A percentile compares a stretch with the other conserved stretches of the same genome.
Conservation (phyloP, 2,797 vertebrate species). For the Rallus crepitans region DNA sequence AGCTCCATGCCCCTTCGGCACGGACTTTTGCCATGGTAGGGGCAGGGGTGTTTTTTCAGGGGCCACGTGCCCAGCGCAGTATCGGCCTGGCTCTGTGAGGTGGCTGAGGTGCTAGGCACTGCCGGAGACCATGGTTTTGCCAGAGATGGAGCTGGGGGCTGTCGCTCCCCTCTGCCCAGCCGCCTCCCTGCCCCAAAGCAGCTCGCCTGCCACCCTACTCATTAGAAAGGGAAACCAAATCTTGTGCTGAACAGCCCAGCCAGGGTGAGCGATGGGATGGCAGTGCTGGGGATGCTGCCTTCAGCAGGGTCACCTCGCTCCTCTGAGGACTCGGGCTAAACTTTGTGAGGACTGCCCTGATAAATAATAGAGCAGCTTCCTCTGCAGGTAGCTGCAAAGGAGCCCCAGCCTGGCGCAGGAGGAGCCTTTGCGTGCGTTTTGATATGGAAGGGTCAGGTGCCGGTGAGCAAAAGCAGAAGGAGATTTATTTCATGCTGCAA, state of each 20-base stretch:
- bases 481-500: neutral
- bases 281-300: neutral
- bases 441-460: neutral
- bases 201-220: fast-evolving
- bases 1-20: fast-evolving
- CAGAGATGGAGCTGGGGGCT: neutral
- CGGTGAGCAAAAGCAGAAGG: neutral
- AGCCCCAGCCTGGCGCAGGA: neutral
- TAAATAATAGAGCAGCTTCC: neutral
- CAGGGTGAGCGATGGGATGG: neutral
- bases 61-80: fast-evolving
- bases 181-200: neutral
- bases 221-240: neutral
- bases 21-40: neutral
- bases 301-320: fast-evolving
- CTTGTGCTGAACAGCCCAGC: fast-evolving
- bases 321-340: neutral
- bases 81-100: too few species aligned
- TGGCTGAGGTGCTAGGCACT: too few species aligned
- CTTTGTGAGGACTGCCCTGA: neutral
- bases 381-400: neutral
- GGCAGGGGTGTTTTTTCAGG: neutral
- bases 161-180: neutral
- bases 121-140: neutral
- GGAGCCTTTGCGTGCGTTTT: neutral